A percentile compares a stretch with the other conserved stretches of the same genome.
Conservation (phyloP, 2,797 vertebrate species). For the Coilia nasus region DNA sequence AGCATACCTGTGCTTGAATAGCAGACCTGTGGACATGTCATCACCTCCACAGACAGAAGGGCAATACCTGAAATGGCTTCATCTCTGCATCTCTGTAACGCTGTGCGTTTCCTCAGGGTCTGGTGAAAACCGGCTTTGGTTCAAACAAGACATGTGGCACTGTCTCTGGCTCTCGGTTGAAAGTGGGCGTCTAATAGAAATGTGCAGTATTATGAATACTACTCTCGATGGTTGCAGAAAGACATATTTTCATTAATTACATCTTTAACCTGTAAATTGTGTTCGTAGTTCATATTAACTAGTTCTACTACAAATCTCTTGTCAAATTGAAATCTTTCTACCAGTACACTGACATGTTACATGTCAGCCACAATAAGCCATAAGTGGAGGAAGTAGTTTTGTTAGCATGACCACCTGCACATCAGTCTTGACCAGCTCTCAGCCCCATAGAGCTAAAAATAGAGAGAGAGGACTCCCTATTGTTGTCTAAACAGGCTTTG, state of each 20-base stretch:
- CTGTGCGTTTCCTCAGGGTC: neutral
- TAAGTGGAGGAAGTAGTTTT: neutral
- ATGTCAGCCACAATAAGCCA: neutral
- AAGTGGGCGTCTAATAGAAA: neutral
- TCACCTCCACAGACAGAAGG: neutral
- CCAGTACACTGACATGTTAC: neutral
- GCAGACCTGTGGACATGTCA: neutral
- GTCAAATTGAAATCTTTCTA: neutral
- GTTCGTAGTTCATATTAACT: neutral
- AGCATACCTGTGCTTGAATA: neutral
- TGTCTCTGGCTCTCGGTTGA: neutral
- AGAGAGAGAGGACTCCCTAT: too few relatives aligned
- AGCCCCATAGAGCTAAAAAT: too few relatives aligned
- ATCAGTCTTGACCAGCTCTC: neutral
- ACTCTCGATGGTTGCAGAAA: neutral
- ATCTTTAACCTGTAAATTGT: neutral
- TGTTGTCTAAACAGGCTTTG: too few relatives aligned
- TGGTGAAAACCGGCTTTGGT: neutral
- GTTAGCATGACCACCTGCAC: neutral
- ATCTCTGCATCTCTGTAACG: neutral
- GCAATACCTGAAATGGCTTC: neutral
- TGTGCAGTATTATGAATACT: neutral
- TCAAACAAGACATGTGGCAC: neutral
- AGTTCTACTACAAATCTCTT: neutral
- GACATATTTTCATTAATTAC: neutral